A percentile compares a stretch with the other conserved stretches of the same genome.
Evolutionary conservation across 2,797 vertebrate genomes (phyloP).

Genomic region (Iguana delicatissima): DNA sequence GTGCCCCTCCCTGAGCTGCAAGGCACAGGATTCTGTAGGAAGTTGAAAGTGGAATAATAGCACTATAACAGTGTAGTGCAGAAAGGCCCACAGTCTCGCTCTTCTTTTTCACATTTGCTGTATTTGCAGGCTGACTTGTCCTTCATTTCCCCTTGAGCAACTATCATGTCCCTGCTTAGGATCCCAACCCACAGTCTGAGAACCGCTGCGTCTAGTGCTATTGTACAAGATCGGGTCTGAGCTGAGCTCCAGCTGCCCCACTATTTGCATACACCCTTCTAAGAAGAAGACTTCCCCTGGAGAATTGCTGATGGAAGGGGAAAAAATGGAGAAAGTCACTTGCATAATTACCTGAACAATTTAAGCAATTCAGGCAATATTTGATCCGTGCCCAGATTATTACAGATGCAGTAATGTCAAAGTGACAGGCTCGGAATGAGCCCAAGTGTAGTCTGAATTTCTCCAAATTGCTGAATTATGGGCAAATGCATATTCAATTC

Average conservation of each 20-base stretch:
- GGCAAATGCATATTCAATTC: neutral
- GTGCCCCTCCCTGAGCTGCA: too few relatives aligned
- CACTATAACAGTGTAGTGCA: too few relatives aligned
- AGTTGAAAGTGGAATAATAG: too few relatives aligned
- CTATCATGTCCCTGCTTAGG: too few relatives aligned
- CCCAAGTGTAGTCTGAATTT: neutral
- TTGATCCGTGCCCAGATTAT: neutral
- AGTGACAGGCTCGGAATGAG: neutral
- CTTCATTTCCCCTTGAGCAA: too few relatives aligned
- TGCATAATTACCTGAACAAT: neutral
- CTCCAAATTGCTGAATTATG: conserved; percentile 19
- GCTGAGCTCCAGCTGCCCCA: neutral
- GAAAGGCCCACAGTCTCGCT: too few relatives aligned
- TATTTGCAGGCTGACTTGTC: too few relatives aligned
- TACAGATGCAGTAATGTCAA: neutral
- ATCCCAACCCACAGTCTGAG: too few relatives aligned
- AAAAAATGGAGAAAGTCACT: neutral
- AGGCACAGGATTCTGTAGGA: too few relatives aligned
- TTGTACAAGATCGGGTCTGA: neutral
- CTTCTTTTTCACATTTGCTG: too few relatives aligned
- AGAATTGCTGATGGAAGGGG: neutral
- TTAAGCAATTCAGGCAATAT: neutral
- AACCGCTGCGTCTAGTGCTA: neutral
- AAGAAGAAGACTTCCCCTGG: neutral
- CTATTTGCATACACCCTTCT: neutral